Evolutionary conservation across 2,888 invertebrate species (phyloP).

Genomic region (Tetranychus truncatus): DNA sequence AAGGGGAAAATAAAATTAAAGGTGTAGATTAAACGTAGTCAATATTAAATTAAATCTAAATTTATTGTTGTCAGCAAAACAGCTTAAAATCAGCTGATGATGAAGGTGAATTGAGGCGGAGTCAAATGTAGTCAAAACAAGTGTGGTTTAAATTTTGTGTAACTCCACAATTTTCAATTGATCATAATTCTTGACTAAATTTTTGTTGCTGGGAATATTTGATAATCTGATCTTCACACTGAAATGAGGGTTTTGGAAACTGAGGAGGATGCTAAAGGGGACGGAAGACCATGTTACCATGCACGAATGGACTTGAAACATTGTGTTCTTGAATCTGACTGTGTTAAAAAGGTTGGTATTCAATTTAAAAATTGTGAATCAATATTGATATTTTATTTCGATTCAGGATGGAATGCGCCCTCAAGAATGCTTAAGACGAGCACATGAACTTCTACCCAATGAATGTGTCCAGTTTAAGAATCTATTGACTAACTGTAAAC

Average conservation of each 20-base stretch:
- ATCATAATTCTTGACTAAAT: too few species aligned
- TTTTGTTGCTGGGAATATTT: not conserved
- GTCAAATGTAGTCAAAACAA: too few species aligned
- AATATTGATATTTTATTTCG: not conserved
- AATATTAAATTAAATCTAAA: too few species aligned
- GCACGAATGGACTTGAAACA: not conserved
- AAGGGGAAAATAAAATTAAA: too few species aligned
- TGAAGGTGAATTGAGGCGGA: too few species aligned
- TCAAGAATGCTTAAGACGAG: not conserved
- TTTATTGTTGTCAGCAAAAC: too few species aligned
- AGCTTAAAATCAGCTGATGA: too few species aligned
- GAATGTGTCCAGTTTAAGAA: not conserved
- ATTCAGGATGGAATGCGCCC: not conserved
- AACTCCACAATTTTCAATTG: too few species aligned
- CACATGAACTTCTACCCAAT: not conserved
- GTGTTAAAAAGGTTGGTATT: not conserved
- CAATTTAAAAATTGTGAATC: too few species aligned
- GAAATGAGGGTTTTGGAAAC: conserved; percentile 13
- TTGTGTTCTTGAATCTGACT: not conserved
- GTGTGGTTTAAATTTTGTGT: too few species aligned
- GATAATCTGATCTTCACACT: not conserved
- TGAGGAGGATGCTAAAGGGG: conserved; percentile 14
- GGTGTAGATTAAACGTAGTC: too few species aligned
- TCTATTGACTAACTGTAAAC: not conserved
- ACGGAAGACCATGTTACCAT: not conserved